These are phyloP conservation scores for Ligdia adustata DNA, from an alignment of 2,888 invertebrate species.

Conservation along the genomic window DNA sequence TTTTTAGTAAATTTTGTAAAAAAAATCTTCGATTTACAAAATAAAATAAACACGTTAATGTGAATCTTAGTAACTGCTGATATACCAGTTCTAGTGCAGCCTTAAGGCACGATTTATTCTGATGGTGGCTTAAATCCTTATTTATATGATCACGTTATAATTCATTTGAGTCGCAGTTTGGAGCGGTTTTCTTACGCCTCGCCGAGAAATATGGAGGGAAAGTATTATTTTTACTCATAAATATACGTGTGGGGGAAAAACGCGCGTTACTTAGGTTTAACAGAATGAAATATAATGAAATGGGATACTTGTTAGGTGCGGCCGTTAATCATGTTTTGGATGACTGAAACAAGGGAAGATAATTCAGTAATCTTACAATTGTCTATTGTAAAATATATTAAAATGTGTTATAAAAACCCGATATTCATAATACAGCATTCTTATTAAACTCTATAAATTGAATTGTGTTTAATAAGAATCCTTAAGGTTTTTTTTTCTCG, in stretches of 20 bases:
- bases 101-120: constrained; percentile 63
- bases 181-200: constrained; percentile 34
- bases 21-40: neutral
- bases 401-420: too few species aligned
- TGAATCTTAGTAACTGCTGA: neutral
- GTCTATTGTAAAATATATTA: too few species aligned
- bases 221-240: constrained; percentile 30
- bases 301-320: constrained; percentile 13
- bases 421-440: too few species aligned
- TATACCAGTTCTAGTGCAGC: constrained; percentile 39
- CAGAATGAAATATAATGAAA: constrained; percentile 25
- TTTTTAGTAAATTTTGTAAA: neutral
- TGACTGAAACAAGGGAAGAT: too few species aligned
- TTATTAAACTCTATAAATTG: too few species aligned
- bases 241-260: constrained; percentile 20
- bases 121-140: constrained; percentile 74
- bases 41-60: neutral
- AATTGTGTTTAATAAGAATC: too few species aligned
- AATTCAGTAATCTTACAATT: too few species aligned
- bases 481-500: too few species aligned
- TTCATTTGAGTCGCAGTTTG: constrained; percentile 51
- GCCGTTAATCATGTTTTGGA: constrained; percentile 6
- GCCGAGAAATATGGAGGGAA: constrained; percentile 28
- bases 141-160: constrained; percentile 78
- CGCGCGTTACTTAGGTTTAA: constrained; percentile 26